phyloP scores from a whole-genome alignment of 2,113 vertebrate genomes.

The Pseudolaguvia tuberculata region DNA sequence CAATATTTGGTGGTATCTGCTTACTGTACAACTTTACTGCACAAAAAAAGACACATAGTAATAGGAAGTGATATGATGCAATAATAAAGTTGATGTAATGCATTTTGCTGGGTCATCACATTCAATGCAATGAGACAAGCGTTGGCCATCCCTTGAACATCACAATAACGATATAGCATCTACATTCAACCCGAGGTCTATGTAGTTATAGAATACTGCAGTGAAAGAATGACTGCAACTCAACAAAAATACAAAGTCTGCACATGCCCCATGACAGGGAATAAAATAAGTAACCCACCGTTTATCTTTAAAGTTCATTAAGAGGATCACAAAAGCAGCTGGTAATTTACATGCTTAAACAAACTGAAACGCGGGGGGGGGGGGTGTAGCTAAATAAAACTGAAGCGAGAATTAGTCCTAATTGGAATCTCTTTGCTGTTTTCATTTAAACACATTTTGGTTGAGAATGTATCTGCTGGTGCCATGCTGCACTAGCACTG shows the following conservation, averaged over 20 bases:
- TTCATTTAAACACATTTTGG: conserved; percentile 44
- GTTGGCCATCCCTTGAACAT: conserved; percentile 59
- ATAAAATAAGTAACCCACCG: neutral
- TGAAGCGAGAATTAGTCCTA: conserved; percentile 29
- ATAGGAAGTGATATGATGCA: conserved; percentile 51
- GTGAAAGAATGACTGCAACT: neutral
- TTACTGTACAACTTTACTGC: conserved; percentile 17
- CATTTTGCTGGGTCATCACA: conserved; percentile 55
- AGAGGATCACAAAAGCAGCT: neutral
- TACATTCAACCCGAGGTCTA: neutral
- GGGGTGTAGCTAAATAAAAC: conserved; percentile 12
- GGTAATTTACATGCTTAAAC: conserved; percentile 30
- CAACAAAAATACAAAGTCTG: neutral
- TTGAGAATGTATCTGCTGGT: conserved; percentile 36
- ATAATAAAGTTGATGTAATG: conserved; percentile 57
- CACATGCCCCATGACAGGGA: neutral
- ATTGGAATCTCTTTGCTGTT: conserved; percentile 37
- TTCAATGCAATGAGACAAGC: conserved; percentile 59
- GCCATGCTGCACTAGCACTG: conserved; percentile 18
- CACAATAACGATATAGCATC: conserved; percentile 54
- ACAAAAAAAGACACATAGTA: conserved; percentile 34
- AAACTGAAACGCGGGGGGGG: conserved; percentile 28
- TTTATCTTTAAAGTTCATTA: conserved; percentile 12
- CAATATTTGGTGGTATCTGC: neutral
- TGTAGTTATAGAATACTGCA: conserved; percentile 15